phyloP scores from a whole-genome alignment of 2,797 vertebrate species.

The Galago senegalensis region DNA sequence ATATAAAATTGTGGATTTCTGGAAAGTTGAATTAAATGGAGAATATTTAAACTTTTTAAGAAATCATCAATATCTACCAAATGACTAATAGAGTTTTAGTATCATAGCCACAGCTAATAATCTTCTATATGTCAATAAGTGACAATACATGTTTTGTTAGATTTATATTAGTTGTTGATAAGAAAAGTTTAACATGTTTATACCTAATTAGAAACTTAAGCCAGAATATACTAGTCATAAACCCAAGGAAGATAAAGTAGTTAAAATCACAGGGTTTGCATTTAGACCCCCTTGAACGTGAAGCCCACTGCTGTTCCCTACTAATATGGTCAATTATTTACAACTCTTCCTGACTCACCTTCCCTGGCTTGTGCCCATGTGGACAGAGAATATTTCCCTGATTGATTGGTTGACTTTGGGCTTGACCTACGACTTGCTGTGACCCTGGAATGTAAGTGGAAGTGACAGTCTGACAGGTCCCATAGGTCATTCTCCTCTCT shows the following conservation, averaged over 20 bases:
- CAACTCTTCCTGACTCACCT: neutral
- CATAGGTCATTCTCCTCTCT: neutral
- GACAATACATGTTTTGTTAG: conserved; percentile 9
- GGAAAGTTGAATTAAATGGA: neutral
- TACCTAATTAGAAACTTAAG: neutral
- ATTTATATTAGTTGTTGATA: neutral
- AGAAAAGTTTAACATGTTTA: neutral
- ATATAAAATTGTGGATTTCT: neutral
- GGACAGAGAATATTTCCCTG: neutral
- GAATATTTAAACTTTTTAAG: neutral
- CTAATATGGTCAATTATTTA: neutral
- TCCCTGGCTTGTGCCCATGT: neutral
- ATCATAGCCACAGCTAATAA: neutral
- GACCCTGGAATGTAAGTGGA: neutral
- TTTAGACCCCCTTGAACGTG: neutral
- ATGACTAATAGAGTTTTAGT: neutral
- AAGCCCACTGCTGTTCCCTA: neutral
- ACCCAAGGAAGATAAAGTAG: neutral
- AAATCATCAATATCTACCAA: neutral
- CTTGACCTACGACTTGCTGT: conserved; percentile 29
- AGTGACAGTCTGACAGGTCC: neutral
- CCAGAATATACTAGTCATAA: conserved; percentile 18
- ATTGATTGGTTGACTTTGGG: neutral
- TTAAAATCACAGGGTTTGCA: neutral
- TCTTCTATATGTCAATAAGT: neutral